Evolutionary conservation across 2,797 vertebrate genomes (phyloP).

Genomic region (Crotalus adamanteus): DNA sequence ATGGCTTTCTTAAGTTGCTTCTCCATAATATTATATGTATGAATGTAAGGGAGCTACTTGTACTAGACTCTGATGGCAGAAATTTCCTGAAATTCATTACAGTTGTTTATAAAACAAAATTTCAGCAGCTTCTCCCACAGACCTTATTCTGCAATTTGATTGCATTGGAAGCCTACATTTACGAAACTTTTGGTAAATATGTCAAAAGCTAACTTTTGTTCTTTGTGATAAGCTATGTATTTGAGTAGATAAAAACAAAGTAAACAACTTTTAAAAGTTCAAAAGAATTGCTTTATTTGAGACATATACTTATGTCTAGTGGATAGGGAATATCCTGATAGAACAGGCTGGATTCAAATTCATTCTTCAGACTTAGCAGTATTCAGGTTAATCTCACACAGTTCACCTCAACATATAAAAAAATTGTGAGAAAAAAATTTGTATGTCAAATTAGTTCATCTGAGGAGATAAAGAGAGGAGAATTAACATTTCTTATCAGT

Average conservation of each 20-base stretch:
- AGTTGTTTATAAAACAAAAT: background rate
- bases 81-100: constrained; percentile 10
- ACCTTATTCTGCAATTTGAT: background rate
- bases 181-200: background rate
- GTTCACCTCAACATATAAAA: background rate
- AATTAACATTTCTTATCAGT: background rate
- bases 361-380: background rate
- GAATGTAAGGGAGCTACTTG: background rate
- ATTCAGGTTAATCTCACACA: background rate
- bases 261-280: background rate
- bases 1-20: background rate
- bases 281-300: background rate
- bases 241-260: background rate
- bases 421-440: background rate
- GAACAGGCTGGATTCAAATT: background rate
- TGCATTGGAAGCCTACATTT: background rate
- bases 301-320: background rate
- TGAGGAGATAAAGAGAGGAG: background rate
- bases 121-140: background rate
- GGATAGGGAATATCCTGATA: background rate
- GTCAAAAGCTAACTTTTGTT: background rate
- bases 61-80: background rate
- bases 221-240: background rate
- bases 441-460: background rate
- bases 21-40: background rate